A percentile compares a stretch with the other conserved stretches of the same genome.
phyloP scores from a whole-genome alignment of 2,113 vertebrate species.

The Hydrolagus affinis region DNA sequence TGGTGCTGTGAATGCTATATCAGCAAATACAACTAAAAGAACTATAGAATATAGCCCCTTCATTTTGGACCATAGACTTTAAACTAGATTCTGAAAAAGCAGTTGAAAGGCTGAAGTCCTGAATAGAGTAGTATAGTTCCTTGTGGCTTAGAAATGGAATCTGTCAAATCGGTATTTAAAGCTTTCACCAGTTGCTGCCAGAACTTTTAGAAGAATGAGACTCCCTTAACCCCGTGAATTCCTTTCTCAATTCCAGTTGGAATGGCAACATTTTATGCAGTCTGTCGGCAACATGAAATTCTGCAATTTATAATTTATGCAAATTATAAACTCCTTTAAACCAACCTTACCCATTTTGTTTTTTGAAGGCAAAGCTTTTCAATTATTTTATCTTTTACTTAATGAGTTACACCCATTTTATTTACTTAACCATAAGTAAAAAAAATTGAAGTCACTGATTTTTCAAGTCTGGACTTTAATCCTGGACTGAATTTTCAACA shows the following conservation, averaged over 20 bases:
- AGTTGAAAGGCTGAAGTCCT: conserved; percentile 43
- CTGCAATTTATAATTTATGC: neutral
- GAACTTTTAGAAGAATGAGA: conserved; percentile 63
- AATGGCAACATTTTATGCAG: conserved; percentile 43
- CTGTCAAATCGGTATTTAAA: conserved; percentile 90
- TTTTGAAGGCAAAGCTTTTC: neutral
- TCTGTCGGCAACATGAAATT: neutral
- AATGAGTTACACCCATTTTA: neutral
- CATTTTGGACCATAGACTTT: conserved; percentile 52
- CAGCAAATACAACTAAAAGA: conserved; percentile 58
- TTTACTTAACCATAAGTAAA: neutral
- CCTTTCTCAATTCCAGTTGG: conserved; percentile 52
- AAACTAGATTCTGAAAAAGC: conserved; percentile 46
- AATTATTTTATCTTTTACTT: neutral
- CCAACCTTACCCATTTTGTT: neutral
- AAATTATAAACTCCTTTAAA: neutral
- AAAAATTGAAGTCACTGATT: neutral
- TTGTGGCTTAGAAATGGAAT: conserved; percentile 65
- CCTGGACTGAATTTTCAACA: neutral
- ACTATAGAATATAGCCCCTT: conserved; percentile 56
- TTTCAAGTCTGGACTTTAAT: neutral
- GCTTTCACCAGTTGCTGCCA: conserved; percentile 77
- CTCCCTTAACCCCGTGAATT: conserved; percentile 79
- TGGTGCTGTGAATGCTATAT: conserved; percentile 62
- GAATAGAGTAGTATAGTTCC: conserved; percentile 50